Conservation (phyloP, 2,113 vertebrate species). For the Nycticorax nycticorax region DNA sequence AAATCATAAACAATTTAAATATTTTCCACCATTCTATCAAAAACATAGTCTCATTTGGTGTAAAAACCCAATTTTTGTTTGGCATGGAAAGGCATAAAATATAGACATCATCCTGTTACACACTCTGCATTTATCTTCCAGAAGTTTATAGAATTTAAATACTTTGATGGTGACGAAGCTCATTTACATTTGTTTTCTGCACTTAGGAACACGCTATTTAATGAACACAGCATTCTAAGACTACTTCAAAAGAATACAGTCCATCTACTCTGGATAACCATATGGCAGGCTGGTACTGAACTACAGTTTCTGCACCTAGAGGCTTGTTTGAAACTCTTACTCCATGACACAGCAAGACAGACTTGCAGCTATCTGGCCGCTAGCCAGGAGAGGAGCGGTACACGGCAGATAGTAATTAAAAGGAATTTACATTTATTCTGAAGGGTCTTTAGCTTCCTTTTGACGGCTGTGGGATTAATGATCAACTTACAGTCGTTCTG, state of each 20-base stretch:
- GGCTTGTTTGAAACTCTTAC: not conserved
- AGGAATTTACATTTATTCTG: not conserved
- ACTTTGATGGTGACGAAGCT: not conserved
- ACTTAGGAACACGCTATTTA: not conserved
- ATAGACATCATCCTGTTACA: too few relatives aligned
- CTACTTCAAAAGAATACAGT: not conserved
- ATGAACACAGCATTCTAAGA: not conserved
- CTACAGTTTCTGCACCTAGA: not conserved
- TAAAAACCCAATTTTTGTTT: accelerated
- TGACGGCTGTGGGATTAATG: not conserved
- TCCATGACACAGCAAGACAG: not conserved
- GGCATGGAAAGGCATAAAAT: not conserved
- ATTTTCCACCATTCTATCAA: not conserved
- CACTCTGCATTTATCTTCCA: not conserved
- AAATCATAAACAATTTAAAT: not conserved
- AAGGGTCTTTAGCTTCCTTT: not conserved
- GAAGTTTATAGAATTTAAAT: not conserved
- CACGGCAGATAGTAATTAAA: not conserved
- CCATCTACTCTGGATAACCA: not conserved
- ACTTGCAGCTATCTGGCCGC: accelerated
- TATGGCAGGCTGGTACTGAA: not conserved
- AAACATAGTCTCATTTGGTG: accelerated
- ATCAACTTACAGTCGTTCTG: not conserved
- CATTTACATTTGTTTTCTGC: not conserved
- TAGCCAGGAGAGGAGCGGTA: not conserved